phyloP scores from a whole-genome alignment of 2,113 vertebrate genomes.

The Bolborhynchus lineola region DNA sequence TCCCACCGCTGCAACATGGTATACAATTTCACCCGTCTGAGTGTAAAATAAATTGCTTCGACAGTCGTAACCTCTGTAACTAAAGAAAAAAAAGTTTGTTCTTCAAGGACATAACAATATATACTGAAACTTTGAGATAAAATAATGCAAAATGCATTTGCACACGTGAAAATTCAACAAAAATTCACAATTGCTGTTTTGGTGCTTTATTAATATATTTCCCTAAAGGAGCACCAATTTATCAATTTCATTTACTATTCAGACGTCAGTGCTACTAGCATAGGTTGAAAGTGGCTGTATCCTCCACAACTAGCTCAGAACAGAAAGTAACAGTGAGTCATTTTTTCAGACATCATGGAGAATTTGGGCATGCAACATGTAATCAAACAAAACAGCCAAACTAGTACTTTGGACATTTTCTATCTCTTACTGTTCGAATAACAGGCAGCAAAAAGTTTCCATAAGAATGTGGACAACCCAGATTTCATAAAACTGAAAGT shows the following conservation, averaged over 20 bases:
- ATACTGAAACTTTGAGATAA: neutral
- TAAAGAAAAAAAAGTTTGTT: constrained; percentile 49
- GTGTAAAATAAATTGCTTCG: constrained; percentile 98
- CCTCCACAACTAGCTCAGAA: neutral
- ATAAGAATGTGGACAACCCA: neutral
- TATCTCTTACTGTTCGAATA: neutral
- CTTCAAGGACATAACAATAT: neutral
- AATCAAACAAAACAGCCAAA: neutral
- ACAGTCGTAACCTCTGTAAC: constrained; percentile 97
- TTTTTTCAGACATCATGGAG: neutral
- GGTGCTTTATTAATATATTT: neutral
- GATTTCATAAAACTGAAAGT: neutral
- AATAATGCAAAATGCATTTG: neutral
- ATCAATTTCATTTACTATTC: neutral
- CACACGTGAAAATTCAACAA: neutral
- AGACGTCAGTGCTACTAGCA: neutral
- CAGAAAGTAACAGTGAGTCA: neutral
- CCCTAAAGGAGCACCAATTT: neutral
- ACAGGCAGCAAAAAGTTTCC: neutral
- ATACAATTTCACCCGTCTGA: constrained; percentile 96
- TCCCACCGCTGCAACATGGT: constrained; percentile 95
- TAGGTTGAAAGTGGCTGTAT: neutral
- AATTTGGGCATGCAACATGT: neutral
- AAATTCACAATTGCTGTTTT: neutral
- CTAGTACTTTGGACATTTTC: neutral